Evolutionary conservation across 2,888 invertebrate species (phyloP).

Genomic region (Macrosoma leucophasiata): DNA sequence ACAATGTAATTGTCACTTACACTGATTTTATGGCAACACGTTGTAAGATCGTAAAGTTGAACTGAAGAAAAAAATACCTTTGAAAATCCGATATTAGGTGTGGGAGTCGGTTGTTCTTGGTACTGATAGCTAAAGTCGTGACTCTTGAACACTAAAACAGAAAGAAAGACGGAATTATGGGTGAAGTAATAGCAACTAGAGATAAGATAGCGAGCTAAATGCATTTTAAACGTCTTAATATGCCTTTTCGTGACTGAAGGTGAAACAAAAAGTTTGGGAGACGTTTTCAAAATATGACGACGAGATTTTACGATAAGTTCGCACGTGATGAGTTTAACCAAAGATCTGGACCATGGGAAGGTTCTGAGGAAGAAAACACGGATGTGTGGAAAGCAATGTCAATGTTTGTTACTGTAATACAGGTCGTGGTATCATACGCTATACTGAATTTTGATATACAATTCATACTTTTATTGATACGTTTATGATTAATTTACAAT

Average conservation of each 20-base stretch:
- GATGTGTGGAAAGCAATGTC: constrained; percentile 29
- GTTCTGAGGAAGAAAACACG: constrained; percentile 39
- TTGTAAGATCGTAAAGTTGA: constrained; percentile 55
- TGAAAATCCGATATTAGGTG: constrained; percentile 93
- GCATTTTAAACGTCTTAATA: constrained; percentile 75
- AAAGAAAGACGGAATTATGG: constrained; percentile 73
- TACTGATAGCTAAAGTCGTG: constrained; percentile 80
- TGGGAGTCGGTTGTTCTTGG: constrained; percentile 81
- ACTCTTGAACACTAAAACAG: constrained; percentile 91
- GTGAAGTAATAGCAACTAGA: constrained; percentile 61
- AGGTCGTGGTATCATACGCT: too few relatives aligned
- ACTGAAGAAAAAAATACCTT: constrained; percentile 85
- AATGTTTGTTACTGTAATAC: neutral
- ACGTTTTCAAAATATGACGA: constrained; percentile 47
- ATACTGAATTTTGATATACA: too few relatives aligned
- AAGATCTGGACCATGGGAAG: constrained; percentile 64
- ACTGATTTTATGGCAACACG: too few relatives aligned
- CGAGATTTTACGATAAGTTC: constrained; percentile 55
- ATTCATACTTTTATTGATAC: too few relatives aligned
- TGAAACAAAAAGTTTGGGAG: constrained; percentile 69
- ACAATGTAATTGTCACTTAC: too few relatives aligned
- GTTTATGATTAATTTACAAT: too few relatives aligned
- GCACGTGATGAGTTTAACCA: constrained; percentile 61
- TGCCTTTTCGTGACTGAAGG: constrained; percentile 68
- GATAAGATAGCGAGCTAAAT: constrained; percentile 73